phyloP scores from a whole-genome alignment of 2,888 invertebrate genomes.

The Rotaria socialis region DNA sequence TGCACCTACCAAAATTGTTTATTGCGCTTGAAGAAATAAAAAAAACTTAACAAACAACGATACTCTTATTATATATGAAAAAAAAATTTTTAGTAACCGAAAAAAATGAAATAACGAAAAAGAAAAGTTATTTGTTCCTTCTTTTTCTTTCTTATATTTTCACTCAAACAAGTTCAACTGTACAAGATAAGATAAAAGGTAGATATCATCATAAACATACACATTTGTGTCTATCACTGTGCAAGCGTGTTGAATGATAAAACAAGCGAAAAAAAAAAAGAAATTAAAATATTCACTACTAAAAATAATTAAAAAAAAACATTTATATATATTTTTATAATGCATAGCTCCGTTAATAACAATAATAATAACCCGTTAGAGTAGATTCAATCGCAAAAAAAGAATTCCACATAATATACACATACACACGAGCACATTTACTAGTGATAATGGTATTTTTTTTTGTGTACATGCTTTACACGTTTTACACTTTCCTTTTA shows the following conservation, averaged over 20 bases:
- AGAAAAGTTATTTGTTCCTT: not conserved
- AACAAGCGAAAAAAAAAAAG: too few species aligned
- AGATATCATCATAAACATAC: not conserved
- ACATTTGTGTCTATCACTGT: not conserved
- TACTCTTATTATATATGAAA: not conserved
- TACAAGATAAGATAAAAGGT: not conserved
- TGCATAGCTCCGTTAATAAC: not conserved
- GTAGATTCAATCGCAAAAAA: not conserved
- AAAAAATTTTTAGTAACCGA: not conserved
- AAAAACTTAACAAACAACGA: not conserved
- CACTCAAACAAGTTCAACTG: not conserved
- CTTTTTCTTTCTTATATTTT: not conserved
- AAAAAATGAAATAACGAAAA: not conserved
- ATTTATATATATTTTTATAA: not conserved
- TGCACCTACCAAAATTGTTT: not conserved
- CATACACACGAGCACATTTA: not conserved
- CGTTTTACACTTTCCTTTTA: not conserved
- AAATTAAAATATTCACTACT: not conserved
- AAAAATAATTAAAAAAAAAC: not conserved
- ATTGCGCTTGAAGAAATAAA: conserved; percentile 12
- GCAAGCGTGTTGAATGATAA: not conserved
- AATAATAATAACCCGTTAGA: not conserved
- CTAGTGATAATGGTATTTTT: not conserved
- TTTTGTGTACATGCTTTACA: not conserved
- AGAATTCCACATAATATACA: not conserved